Percentiles rank a stretch among this genome's conserved stretches.
These are phyloP conservation scores for Saimiri boliviensis DNA, from an alignment of 2,113 vertebrate species.

Conservation along the genomic window DNA sequence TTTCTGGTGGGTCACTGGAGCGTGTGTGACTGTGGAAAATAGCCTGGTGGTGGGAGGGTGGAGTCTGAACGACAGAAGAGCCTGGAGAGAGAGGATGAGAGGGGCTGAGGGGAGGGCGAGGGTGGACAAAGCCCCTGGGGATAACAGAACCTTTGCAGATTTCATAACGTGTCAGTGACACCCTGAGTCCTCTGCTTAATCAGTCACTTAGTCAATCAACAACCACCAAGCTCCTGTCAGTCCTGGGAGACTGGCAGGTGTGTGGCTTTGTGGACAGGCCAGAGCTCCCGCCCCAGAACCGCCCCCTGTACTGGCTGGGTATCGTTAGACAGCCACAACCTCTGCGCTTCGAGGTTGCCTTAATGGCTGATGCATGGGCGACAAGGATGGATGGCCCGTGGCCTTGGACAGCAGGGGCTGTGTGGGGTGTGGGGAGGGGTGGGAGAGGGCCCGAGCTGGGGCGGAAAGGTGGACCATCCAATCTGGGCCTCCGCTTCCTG, in stretches of 20 bases:
- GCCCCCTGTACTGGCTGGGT: not conserved
- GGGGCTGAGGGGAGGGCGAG: not conserved
- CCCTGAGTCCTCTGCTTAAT: conserved; percentile 33
- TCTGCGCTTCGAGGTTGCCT: not conserved
- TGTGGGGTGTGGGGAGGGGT: not conserved
- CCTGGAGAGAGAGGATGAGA: conserved; percentile 22
- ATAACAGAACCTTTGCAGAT: conserved; percentile 3
- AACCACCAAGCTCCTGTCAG: not conserved
- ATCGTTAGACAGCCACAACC: not conserved
- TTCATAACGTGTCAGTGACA: conserved; percentile 40
- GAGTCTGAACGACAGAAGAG: not conserved
- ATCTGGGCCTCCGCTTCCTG: not conserved
- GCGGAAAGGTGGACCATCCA: not conserved
- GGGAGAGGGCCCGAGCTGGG: not conserved
- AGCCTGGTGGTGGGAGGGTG: not conserved
- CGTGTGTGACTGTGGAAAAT: conserved; percentile 57
- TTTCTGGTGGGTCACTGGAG: conserved; percentile 79
- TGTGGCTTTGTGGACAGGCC: not conserved
- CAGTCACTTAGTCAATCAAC: conserved; percentile 43
- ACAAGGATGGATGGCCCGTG: not conserved
- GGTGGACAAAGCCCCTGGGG: not conserved
- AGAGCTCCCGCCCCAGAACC: not conserved
- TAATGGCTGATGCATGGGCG: not conserved
- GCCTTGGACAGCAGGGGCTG: not conserved
- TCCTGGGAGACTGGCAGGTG: not conserved